phyloP scores from a whole-genome alignment of 2,113 vertebrate species.

The Xerus inauris region DNA sequence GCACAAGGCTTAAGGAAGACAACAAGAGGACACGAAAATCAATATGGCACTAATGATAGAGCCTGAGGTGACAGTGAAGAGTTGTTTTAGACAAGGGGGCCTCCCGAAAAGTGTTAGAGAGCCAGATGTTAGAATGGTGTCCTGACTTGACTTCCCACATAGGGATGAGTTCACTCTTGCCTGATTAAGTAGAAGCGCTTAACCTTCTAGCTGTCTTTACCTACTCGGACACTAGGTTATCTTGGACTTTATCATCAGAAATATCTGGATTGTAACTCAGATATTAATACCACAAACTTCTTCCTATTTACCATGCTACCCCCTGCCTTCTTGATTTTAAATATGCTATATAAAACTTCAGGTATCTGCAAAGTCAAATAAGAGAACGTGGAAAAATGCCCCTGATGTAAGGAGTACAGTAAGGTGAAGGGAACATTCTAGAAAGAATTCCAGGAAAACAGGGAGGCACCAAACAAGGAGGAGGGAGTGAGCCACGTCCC shows the following conservation, averaged over 20 bases:
- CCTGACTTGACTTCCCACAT: not conserved
- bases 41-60: not conserved
- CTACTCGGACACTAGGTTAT: not conserved
- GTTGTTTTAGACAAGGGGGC: not conserved
- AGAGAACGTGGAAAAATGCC: not conserved
- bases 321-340: not conserved
- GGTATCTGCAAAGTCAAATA: not conserved
- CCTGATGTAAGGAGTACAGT: not conserved
- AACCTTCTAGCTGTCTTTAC: not conserved
- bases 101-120: not conserved
- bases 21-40: not conserved
- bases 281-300: not conserved
- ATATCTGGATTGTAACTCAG: not conserved
- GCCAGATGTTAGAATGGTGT: too few species aligned
- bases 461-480: not conserved
- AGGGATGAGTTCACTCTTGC: not conserved
- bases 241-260: not conserved
- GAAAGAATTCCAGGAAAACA: not conserved
- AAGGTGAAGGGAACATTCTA: not conserved
- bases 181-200: not conserved
- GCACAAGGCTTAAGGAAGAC: not conserved
- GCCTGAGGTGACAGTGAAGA: not conserved
- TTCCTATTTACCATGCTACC: not conserved
- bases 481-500: not conserved
- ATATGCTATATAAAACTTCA: not conserved